Conservation (phyloP, 2,113 vertebrate genomes). For the Gymnogyps californianus region DNA sequence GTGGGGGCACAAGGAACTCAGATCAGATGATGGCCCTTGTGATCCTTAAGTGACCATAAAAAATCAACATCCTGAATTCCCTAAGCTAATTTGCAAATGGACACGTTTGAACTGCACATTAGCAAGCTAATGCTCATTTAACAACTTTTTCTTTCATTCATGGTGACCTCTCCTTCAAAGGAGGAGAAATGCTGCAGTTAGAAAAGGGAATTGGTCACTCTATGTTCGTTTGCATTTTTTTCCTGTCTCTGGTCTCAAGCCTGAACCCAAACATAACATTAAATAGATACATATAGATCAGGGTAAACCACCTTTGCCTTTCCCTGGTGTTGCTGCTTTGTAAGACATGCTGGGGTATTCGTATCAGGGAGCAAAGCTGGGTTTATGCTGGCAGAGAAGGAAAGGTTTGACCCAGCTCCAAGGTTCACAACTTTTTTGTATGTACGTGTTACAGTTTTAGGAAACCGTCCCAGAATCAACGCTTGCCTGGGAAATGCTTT, state of each 20-base stretch:
- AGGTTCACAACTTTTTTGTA: constrained; percentile 43
- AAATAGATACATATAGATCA: background rate
- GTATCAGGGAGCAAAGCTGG: background rate
- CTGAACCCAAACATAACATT: background rate
- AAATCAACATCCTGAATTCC: background rate
- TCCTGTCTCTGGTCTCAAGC: background rate
- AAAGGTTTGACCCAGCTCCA: background rate
- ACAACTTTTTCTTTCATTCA: background rate
- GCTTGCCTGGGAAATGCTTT: constrained; percentile 41
- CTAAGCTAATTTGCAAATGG: background rate
- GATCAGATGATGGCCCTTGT: background rate
- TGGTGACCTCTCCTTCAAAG: background rate
- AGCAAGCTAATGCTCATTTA: constrained; percentile 5
- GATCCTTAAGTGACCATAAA: background rate
- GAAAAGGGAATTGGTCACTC: background rate
- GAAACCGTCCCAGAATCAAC: constrained; percentile 57
- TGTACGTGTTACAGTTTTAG: background rate
- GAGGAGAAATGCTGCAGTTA: background rate
- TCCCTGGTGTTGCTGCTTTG: background rate
- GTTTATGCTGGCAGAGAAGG: constrained; percentile 46
- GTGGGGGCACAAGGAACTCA: background rate
- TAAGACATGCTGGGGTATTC: background rate
- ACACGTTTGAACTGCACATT: background rate
- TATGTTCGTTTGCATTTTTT: background rate
- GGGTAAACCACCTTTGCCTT: background rate